phyloP scores from a whole-genome alignment of 35 echinoderm and acorn worm genomes.

The Ptychodera flava region DNA sequence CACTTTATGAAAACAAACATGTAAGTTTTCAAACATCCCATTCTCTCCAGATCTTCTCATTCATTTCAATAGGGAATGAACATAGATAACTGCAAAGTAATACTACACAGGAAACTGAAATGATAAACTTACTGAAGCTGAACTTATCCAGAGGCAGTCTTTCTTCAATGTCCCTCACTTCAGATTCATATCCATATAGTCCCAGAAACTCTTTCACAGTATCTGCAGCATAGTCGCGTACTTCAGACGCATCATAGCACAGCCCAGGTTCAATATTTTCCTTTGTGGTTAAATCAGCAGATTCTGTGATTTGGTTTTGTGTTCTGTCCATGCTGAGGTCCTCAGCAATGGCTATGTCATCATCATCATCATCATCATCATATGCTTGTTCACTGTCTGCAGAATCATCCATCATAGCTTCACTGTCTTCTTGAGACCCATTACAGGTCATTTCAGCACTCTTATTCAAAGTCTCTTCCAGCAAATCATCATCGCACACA shows the following conservation, averaged over 20 bases:
- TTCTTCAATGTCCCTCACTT: constrained; percentile 40
- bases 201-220: constrained; percentile 94
- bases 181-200: constrained; percentile 89
- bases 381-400: constrained; percentile 12
- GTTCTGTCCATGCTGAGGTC: constrained; percentile 12
- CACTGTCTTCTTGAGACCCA: neutral
- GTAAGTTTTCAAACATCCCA: too few species aligned
- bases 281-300: neutral
- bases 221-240: constrained; percentile 78
- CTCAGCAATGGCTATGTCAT: constrained; percentile 1
- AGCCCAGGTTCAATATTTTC: neutral
- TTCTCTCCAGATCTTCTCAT: too few species aligned
- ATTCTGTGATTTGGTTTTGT: constrained; percentile 5
- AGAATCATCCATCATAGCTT: constrained; percentile 24
- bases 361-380: neutral
- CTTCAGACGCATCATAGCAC: constrained; percentile 24
- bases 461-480: constrained; percentile 8
- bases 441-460: neutral
- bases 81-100: too few species aligned
- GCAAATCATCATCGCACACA: constrained; percentile 28
- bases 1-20: too few species aligned
- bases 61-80: too few species aligned
- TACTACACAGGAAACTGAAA: too few species aligned
- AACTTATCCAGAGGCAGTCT: constrained; percentile 71
- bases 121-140: constrained; percentile 85